Evolutionary conservation across 2,797 vertebrate species (phyloP).

Genomic region (Sphenopsis melanotis): DNA sequence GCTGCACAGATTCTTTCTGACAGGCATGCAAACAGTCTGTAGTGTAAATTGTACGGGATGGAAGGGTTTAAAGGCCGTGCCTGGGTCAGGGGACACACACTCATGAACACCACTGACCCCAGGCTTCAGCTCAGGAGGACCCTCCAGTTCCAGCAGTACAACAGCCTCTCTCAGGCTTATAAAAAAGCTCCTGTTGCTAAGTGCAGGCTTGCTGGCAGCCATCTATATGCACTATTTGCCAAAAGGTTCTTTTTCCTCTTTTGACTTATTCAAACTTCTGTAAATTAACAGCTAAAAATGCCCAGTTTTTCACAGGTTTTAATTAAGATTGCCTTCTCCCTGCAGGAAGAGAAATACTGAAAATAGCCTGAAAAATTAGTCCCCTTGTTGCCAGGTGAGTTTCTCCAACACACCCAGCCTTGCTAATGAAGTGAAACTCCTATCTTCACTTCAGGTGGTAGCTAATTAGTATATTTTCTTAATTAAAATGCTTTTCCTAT

Average conservation of each 20-base stretch:
- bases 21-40: not conserved
- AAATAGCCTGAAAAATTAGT: slow-evolving; percentile 59
- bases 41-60: not conserved
- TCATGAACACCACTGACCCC: not conserved
- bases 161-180: not conserved
- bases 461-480: slow-evolving; percentile 63
- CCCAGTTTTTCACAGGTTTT: slow-evolving; percentile 53
- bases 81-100: not conserved
- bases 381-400: slow-evolving; percentile 61
- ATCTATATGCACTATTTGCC: slow-evolving; percentile 10
- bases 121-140: not conserved
- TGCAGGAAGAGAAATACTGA: slow-evolving; percentile 52
- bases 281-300: slow-evolving; percentile 62
- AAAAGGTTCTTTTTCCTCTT: slow-evolving; percentile 53
- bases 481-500: slow-evolving; percentile 60
- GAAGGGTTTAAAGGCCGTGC: not conserved
- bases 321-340: slow-evolving; percentile 63
- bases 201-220: slow-evolving; percentile 17
- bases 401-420: slow-evolving; percentile 56
- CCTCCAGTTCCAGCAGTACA: not conserved
- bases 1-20: not conserved
- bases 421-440: slow-evolving; percentile 59
- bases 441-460: slow-evolving; percentile 54
- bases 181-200: slow-evolving; percentile 45
- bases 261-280: slow-evolving; percentile 55